phyloP scores from a whole-genome alignment of 2,888 invertebrate genomes.

The Escarpia spicata region DNA sequence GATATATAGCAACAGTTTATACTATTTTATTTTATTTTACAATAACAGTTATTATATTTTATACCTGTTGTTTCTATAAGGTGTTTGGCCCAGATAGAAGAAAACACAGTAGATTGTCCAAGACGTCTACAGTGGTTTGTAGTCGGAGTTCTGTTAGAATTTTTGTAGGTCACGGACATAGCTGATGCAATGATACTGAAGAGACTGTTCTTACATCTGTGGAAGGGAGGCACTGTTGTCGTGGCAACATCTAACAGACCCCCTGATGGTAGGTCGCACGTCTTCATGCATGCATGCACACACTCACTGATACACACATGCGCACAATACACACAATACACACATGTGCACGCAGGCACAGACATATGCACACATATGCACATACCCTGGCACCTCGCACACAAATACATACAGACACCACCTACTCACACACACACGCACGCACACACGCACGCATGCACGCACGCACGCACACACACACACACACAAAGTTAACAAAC shows the following conservation, averaged over 20 bases:
- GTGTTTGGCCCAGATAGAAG: too few relatives aligned
- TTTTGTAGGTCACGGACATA: conserved; percentile 88
- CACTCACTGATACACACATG: too few relatives aligned
- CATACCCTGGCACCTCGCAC: not conserved
- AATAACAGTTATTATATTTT: too few relatives aligned
- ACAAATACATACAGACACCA: not conserved
- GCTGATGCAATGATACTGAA: conserved; percentile 99
- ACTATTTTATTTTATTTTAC: too few relatives aligned
- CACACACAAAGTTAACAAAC: not conserved
- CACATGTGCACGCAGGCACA: too few relatives aligned
- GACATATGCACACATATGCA: not conserved
- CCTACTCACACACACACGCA: not conserved
- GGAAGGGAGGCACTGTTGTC: conserved; percentile 88
- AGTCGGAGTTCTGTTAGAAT: not conserved
- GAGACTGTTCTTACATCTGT: conserved; percentile 91
- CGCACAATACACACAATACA: too few relatives aligned
- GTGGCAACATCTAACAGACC: conserved; percentile 96
- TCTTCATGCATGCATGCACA: not conserved
- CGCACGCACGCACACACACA: not conserved
- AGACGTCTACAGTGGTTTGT: not conserved
- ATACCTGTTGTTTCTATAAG: too few relatives aligned
- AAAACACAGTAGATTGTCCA: too few relatives aligned
- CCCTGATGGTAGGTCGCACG: conserved; percentile 76
- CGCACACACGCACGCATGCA: not conserved
- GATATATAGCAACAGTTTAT: too few relatives aligned